Evolutionary conservation across 1,140 invertebrate species (phyloP).

Genomic region (Caenorhabditis inopinata): DNA sequence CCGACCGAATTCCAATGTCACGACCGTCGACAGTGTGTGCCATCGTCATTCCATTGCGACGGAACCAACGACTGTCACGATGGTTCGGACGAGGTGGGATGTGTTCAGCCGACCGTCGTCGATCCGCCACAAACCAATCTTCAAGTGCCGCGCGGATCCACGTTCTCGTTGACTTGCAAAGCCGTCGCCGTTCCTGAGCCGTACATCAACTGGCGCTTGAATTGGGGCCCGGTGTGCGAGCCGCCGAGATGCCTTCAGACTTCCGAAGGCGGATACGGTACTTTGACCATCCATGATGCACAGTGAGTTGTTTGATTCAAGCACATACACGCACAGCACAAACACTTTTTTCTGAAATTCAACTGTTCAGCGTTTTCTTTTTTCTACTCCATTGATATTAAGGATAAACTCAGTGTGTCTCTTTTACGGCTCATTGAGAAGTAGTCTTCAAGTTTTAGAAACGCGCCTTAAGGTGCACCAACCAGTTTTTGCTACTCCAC

Average conservation of each 20-base stretch:
- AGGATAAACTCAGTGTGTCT: too few relatives aligned
- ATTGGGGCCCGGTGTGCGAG: constrained; percentile 87
- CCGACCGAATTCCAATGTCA: constrained; percentile 81
- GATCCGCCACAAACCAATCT: constrained; percentile 60
- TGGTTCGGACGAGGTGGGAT: constrained; percentile 59
- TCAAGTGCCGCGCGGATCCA: constrained; percentile 71
- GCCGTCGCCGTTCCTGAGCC: constrained; percentile 86
- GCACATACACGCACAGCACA: too few relatives aligned
- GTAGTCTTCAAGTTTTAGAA: too few relatives aligned
- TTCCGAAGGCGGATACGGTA: constrained; percentile 79
- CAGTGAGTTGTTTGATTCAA: constrained; percentile 53
- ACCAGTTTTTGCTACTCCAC: too few relatives aligned
- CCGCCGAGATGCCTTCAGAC: constrained; percentile 73
- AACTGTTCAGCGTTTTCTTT: background rate
- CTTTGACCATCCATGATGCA: constrained; percentile 74
- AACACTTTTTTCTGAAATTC: too few relatives aligned
- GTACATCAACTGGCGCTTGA: constrained; percentile 88
- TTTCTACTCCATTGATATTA: background rate
- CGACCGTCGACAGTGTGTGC: constrained; percentile 81
- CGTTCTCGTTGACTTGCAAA: constrained; percentile 77
- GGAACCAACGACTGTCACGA: constrained; percentile 78
- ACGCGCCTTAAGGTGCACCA: too few relatives aligned
- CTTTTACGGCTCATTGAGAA: too few relatives aligned
- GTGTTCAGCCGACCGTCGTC: constrained; percentile 66
- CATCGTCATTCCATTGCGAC: constrained; percentile 90